Evolutionary conservation across 1,140 invertebrate genomes (phyloP).

Genomic region (Latrodectus geometricus): DNA sequence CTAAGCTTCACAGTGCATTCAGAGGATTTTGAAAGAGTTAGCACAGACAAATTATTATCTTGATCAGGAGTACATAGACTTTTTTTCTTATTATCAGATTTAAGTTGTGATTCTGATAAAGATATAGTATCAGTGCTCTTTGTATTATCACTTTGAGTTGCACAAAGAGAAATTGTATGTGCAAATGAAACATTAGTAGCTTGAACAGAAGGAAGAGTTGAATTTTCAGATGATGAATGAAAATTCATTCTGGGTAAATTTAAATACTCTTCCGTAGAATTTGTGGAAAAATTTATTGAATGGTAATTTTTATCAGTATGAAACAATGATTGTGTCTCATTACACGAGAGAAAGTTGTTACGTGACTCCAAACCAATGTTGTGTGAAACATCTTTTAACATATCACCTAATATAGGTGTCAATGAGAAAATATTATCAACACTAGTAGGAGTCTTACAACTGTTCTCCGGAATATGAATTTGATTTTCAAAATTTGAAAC

Average conservation of each 20-base stretch:
- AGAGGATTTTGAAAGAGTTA: conserved; percentile 16
- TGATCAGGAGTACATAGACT: conserved; percentile 6
- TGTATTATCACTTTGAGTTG: conserved; percentile 30
- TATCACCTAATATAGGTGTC: conserved; percentile 42
- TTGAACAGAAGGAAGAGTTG: conserved; percentile 28
- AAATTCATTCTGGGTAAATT: conserved; percentile 55
- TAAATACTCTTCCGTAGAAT: conserved; percentile 47
- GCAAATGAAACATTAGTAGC: conserved; percentile 51
- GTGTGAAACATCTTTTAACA: conserved; percentile 56
- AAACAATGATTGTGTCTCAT: conserved; percentile 41
- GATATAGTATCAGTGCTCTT: conserved; percentile 43
- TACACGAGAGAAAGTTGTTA: conserved; percentile 21
- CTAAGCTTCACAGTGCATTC: conserved; percentile 29
- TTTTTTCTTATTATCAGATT: conserved; percentile 34
- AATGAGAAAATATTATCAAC: conserved; percentile 51
- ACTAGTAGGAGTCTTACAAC: conserved; percentile 49
- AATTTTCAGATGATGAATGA: conserved; percentile 28
- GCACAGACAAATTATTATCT: background rate
- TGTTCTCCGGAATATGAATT: conserved; percentile 47
- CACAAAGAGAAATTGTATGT: conserved; percentile 49
- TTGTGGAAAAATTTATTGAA: conserved; percentile 35
- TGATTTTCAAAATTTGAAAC: conserved; percentile 36
- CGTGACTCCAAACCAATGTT: conserved; percentile 18
- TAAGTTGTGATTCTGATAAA: conserved; percentile 30
- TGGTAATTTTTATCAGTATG: conserved; percentile 36